phyloP scores from a whole-genome alignment of 2,113 vertebrate genomes.

The Xenotilapia leptura region DNA sequence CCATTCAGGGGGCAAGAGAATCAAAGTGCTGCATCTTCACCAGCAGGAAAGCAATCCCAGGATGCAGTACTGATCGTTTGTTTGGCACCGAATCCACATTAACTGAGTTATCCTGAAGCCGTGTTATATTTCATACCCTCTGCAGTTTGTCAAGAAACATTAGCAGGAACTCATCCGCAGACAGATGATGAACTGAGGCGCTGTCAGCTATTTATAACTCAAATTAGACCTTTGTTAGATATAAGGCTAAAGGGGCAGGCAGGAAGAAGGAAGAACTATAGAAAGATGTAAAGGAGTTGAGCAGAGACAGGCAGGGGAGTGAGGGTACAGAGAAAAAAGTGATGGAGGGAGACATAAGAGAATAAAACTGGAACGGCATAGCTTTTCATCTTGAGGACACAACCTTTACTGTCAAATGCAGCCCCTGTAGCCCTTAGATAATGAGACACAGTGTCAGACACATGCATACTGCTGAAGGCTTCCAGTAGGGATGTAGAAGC shows the following conservation, averaged over 20 bases:
- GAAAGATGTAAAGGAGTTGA: neutral
- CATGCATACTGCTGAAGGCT: constrained; percentile 3
- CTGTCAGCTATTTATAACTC: constrained; percentile 53
- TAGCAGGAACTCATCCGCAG: constrained; percentile 1
- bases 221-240: constrained; percentile 24
- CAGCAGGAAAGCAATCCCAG: neutral
- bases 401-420: constrained; percentile 30
- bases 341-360: neutral
- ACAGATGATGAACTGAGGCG: constrained; percentile 12
- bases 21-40: neutral
- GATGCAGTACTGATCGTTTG: neutral
- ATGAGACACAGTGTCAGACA: constrained; percentile 28
- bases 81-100: neutral
- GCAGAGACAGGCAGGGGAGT: neutral
- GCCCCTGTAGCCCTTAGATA: constrained; percentile 8
- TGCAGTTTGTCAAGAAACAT: constrained; percentile 43
- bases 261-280: neutral
- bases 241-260: neutral
- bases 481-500: constrained; percentile 1
- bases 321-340: neutral
- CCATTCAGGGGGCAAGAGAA: neutral
- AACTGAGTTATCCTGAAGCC: neutral
- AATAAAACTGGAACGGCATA: neutral
- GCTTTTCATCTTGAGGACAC: constrained; percentile 11
- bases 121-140: constrained; percentile 29